These are phyloP conservation scores for Apus apus DNA, from an alignment of 2,113 vertebrate species.

Conservation along the genomic window DNA sequence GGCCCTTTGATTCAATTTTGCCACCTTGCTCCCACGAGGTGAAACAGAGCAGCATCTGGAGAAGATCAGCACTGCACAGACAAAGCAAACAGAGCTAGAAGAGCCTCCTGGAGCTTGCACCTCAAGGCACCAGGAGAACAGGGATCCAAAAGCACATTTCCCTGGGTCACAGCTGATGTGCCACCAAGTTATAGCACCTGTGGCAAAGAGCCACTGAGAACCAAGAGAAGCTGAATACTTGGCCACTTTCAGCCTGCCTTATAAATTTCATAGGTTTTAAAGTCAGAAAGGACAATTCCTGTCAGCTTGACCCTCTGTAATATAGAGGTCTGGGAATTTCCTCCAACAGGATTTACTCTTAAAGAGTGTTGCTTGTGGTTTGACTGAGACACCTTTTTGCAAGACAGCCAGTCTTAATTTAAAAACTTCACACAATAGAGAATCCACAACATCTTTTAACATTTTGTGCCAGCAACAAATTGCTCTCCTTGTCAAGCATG, in stretches of 20 bases:
- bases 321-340: conserved; percentile 27
- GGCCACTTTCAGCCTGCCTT: not conserved
- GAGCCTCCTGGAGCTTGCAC: not conserved
- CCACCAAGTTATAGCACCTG: not conserved
- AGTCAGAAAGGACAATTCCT: not conserved
- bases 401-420: not conserved
- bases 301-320: not conserved
- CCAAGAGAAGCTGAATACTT: not conserved
- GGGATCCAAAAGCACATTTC: not conserved
- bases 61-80: not conserved
- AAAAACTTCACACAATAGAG: not conserved
- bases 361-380: not conserved
- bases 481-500: conserved; percentile 1
- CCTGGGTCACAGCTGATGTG: not conserved
- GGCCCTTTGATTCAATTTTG: not conserved
- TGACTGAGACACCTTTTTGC: not conserved
- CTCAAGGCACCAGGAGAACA: not conserved
- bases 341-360: not conserved
- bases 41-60: not conserved
- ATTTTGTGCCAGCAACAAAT: conserved; percentile 19
- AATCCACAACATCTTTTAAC: conserved; percentile 8
- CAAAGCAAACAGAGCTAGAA: not conserved
- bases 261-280: not conserved
- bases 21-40: accelerated
- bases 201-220: not conserved